These are phyloP conservation scores for Lepidothrix coronata DNA, from an alignment of 2,113 vertebrate species.

Conservation along the genomic window DNA sequence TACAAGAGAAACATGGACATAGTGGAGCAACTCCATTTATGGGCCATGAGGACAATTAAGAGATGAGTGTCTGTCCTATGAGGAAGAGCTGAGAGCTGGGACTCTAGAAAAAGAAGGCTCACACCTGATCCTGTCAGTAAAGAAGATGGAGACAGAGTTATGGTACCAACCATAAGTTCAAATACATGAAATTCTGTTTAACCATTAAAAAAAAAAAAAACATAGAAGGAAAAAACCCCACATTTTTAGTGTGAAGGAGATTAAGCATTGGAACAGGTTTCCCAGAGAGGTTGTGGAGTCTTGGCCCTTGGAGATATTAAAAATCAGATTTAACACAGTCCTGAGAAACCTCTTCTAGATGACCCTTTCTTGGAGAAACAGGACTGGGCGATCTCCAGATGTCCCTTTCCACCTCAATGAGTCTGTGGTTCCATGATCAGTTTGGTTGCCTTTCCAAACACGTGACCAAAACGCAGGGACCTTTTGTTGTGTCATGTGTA, in stretches of 20 bases:
- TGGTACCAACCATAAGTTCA: background rate
- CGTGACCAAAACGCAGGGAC: background rate
- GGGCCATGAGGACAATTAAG: background rate
- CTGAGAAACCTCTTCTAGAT: background rate
- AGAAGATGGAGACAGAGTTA: background rate
- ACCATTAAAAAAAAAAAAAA: background rate
- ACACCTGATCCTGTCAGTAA: background rate
- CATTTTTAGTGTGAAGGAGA: background rate
- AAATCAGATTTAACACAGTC: background rate
- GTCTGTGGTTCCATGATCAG: background rate
- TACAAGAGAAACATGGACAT: background rate
- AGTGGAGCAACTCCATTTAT: background rate
- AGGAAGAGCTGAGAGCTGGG: background rate
- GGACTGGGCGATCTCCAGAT: background rate
- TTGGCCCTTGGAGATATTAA: background rate
- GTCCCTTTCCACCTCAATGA: background rate
- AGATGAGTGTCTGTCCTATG: background rate
- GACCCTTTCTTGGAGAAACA: background rate
- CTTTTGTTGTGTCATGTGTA: background rate
- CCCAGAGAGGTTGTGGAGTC: background rate
- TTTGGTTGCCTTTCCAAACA: background rate
- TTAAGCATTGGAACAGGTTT: background rate
- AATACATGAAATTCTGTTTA: background rate
- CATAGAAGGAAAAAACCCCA: accelerated
- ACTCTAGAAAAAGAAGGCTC: background rate